Base-by-base conservation (phyloP, 1,140 invertebrate genomes). In the Orussus abietinus region DNA sequence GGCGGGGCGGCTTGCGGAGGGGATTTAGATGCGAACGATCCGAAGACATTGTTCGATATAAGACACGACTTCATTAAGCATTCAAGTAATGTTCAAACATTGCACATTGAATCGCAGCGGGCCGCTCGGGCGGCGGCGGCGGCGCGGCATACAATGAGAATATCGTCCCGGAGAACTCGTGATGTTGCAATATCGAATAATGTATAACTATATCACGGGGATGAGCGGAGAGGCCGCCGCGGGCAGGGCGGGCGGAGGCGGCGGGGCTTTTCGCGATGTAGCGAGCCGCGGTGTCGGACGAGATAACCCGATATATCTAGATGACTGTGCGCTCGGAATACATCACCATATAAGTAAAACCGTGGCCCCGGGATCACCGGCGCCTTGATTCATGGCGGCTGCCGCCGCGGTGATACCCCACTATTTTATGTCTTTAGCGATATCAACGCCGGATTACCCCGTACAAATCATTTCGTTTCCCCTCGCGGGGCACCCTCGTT, bases 51-150 rank as follows among this genome's bases (percentile, higher is more conserved):
- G 63, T 69, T 69, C 61, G 62, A 63, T 62, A 68, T 61, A 66
- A 63, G 57, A 65, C 55, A 66, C 55, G 62, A 67, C 62, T 64
- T 67, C 59, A 63, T 70, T 67, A 64, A 59, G 65, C 56, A 67
- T 70, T 68, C 63, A 61, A 64, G 58, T 62, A 66, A 68, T 68
- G 65, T 62, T 64, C 64, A 56, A 64, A 66, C 64, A 58, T 57
- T 59, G 59, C 57, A 60, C 55, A 54, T 57, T 50, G 55, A 54
- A 59, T 62, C 50, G 55, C 56, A 56, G 45, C 47, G n/a, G 14
- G 28, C 29, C 25, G 46, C 32, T 46, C 41, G 34, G 42, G 37
- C 40, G 43, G 41, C 38, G 35, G 38, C 26, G 18, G 18, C 36
- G 42, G 33, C 51, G 47, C 33, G 34, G 52, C 48, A 55, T 55